phyloP scores from a whole-genome alignment of 2,888 invertebrate species.

The Pelosia muscerda region DNA sequence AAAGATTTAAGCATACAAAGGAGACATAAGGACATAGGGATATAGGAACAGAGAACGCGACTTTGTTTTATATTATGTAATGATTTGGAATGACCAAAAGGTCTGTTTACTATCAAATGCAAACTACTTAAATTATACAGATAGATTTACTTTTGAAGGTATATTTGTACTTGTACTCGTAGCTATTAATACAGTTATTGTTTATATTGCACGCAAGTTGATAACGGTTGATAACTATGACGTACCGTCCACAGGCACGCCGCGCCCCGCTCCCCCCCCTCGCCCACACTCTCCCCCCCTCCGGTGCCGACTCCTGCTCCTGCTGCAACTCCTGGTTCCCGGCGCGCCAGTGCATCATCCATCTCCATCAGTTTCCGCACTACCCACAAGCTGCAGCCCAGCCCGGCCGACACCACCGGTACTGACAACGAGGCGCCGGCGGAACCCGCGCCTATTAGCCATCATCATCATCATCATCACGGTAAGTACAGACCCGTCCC shows the following conservation, averaged over 20 bases:
- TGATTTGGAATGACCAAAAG: too few relatives aligned
- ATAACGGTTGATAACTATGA: not conserved
- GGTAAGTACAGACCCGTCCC: not conserved
- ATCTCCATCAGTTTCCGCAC: constrained; percentile 77
- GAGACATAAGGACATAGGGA: too few relatives aligned
- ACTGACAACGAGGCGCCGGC: constrained; percentile 34
- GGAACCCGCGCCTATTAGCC: constrained; percentile 38
- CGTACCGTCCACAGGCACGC: not conserved
- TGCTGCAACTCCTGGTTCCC: constrained; percentile 9
- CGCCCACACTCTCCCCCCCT: constrained; percentile 6
- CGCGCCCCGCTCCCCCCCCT: not conserved
- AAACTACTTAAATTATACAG: too few relatives aligned
- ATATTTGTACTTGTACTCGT: too few relatives aligned
- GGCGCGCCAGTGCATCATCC: constrained; percentile 59
- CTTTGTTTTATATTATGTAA: too few relatives aligned
- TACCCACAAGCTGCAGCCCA: constrained; percentile 57
- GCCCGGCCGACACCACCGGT: constrained; percentile 47
- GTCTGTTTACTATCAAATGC: too few relatives aligned
- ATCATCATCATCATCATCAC: constrained; percentile 36
- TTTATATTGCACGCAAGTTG: too few relatives aligned
- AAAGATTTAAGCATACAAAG: too few relatives aligned
- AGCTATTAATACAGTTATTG: too few relatives aligned
- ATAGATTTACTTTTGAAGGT: too few relatives aligned
- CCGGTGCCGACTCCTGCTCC: constrained; percentile 4
- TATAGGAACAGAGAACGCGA: too few relatives aligned